phyloP scores from a whole-genome alignment of 1,140 invertebrate species.

The Hylyphantes graminicola region DNA sequence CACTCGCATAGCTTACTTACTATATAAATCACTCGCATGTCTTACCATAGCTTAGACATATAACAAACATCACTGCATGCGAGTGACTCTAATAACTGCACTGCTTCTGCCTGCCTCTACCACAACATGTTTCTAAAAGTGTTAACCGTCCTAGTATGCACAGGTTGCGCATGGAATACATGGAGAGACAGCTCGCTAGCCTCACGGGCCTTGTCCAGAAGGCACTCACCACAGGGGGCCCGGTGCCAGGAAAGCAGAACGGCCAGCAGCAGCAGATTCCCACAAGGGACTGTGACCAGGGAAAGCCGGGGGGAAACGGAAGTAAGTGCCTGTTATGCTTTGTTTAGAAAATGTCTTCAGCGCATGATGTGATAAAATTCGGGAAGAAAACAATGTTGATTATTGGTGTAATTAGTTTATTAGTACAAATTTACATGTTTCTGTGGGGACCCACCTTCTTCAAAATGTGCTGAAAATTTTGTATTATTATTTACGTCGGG shows the following conservation, averaged over 20 bases:
- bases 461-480: no score
- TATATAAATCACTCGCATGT: no score
- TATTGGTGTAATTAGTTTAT: no score
- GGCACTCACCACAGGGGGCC: slow-evolving; percentile 74
- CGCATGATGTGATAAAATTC: no score
- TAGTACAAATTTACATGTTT: no score
- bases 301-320: slow-evolving; percentile 1
- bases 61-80: background rate
- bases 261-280: slow-evolving; percentile 47
- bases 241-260: slow-evolving; percentile 1
- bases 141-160: slow-evolving; percentile 50
- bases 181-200: slow-evolving; percentile 96
- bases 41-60: no score
- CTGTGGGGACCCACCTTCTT: no score
- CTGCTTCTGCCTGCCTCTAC: slow-evolving; percentile 23
- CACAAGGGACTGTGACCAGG: slow-evolving; percentile 47
- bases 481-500: no score
- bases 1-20: no score
- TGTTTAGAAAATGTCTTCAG: no score
- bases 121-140: slow-evolving; percentile 28
- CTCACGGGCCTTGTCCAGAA: slow-evolving; percentile 96
- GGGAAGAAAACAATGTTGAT: no score
- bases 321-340: slow-evolving; percentile 16
- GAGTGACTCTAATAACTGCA: background rate
- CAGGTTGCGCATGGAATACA: slow-evolving; percentile 93